Base-by-base conservation (phyloP, 2,113 vertebrate genomes). In the Ictalurus furcatus region DNA sequence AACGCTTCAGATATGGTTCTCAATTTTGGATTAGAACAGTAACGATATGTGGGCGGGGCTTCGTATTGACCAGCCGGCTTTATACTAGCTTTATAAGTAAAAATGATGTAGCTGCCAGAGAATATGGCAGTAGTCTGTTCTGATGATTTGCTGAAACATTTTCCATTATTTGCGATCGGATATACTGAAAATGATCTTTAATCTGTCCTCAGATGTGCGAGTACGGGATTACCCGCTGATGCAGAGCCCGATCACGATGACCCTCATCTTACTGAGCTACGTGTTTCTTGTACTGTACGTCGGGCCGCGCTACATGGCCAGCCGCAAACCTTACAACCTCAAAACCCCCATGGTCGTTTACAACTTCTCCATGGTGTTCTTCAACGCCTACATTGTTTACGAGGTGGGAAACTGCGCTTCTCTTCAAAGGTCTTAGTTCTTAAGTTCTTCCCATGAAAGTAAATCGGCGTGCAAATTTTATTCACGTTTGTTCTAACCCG, bases 271-370 rank as follows among this genome's bases (percentile, higher is more conserved):
- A 63, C 21, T 98, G 94, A 92, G 91, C 54, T 99, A 99, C 4
- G 91, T 97, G 76, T 92, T 97, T 92, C 96, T 98, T 11, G 95
- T 98, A 1, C 92, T 99, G 14, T 98, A 96, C 16, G 89, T 95
- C 84, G 98, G 98, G 21, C 98, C 98, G 40, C 96, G 96, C 23
- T 73, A 97, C 87, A 99, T 99, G 98, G 97, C 97, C 69, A 97
- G 97, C 94, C 97, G 97, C 90, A 99, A 99, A 90, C 97, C 98
- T 59, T 94, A 97, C 90, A 92, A 94, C 88, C 97, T 99, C 87
- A 98, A 98, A 61, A 93, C 92, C 23, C 94, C 97, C 85, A 99
- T 99, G 98, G 93, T 99, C 87, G 69, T 97, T 90, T 99, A 99
- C 94, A 99, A 99, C 94, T 96, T 98, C 89, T 95, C 94, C 89